Conservation (phyloP, 2,797 vertebrate genomes). For the Poeciliopsis infans region DNA sequence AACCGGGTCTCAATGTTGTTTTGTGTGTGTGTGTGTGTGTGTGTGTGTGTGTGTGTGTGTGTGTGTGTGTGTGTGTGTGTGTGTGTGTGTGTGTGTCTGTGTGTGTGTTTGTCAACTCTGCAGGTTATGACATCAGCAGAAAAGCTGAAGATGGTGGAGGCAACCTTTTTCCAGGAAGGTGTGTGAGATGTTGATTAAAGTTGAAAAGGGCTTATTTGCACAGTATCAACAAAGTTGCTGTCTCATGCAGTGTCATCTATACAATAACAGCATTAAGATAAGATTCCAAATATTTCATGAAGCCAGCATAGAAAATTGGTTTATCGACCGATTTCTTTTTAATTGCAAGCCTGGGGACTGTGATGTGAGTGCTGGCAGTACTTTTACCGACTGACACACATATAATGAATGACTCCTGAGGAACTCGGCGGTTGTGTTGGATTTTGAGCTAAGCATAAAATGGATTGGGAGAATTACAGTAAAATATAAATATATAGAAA, state of each 20-base stretch:
- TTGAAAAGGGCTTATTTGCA: neutral
- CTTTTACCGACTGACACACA: neutral
- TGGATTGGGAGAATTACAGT: too few relatives aligned
- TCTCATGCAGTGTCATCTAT: neutral
- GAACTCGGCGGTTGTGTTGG: neutral
- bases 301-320: neutral
- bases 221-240: neutral
- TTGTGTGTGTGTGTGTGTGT: too few relatives aligned
- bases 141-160: neutral
- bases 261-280: neutral
- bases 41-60: too few relatives aligned
- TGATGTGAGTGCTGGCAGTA: neutral
- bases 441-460: neutral
- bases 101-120: neutral
- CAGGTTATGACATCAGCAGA: neutral
- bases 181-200: neutral
- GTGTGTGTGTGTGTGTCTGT: neutral
- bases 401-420: neutral
- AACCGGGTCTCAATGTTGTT: neutral
- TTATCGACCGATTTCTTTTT: neutral
- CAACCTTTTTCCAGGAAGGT: neutral
- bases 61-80: too few relatives aligned
- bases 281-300: neutral
- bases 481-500: too few relatives aligned
- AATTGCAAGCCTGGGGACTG: neutral